Evolutionary conservation across 2,113 vertebrate species (phyloP).

Genomic region (Chaetops frenatus): DNA sequence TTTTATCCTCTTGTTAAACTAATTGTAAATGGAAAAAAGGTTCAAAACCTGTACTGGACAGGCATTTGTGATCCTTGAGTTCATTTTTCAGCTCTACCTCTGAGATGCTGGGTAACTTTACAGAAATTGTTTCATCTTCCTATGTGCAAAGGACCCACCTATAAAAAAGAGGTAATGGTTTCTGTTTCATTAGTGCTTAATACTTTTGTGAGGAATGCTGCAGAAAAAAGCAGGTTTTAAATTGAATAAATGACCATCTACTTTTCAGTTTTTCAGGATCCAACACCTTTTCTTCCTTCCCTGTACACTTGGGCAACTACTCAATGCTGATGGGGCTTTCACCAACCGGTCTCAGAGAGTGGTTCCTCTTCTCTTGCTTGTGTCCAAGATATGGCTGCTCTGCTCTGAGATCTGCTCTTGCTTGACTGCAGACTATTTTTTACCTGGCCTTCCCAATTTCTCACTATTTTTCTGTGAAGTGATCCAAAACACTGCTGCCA

Average conservation of each 20-base stretch:
- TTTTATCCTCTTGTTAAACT: not conserved
- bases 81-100: not conserved
- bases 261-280: not conserved
- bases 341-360: not conserved
- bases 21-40: not conserved
- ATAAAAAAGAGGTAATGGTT: not conserved
- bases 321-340: not conserved
- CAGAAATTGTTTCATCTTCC: not conserved
- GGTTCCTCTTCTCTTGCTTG: not conserved
- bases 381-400: not conserved
- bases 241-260: not conserved
- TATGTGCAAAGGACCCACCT: not conserved
- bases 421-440: not conserved
- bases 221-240: not conserved
- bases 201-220: not conserved
- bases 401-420: not conserved
- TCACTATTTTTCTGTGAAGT: not conserved
- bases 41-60: not conserved
- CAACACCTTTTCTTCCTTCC: not conserved
- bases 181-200: not conserved
- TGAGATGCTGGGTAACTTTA: not conserved
- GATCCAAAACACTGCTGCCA: not conserved
- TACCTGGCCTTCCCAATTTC: not conserved
- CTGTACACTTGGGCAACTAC: not conserved
- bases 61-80: not conserved